These are phyloP conservation scores for Ellobius talpinus DNA, from an alignment of 2,113 vertebrate genomes.

Conservation along the genomic window DNA sequence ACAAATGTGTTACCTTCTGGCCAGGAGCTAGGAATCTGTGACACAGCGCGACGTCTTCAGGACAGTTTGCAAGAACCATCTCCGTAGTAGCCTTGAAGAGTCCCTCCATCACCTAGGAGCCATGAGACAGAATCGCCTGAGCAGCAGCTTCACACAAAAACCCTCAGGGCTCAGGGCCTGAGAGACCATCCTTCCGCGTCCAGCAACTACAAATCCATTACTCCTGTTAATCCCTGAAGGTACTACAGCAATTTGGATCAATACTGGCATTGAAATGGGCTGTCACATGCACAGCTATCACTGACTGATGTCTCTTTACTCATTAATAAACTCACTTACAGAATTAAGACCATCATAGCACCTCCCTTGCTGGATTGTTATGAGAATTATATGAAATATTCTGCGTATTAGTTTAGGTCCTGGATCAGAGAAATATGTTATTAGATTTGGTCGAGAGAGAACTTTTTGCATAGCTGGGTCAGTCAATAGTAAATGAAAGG, in stretches of 20 bases:
- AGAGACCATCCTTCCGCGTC: neutral
- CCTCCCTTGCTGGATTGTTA: neutral
- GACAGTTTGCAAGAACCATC: constrained; percentile 90
- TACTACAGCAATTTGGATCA: neutral
- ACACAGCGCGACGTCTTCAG: constrained; percentile 93
- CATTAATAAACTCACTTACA: neutral
- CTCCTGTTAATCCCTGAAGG: neutral
- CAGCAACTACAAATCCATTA: neutral
- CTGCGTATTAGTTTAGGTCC: neutral
- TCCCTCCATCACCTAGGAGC: constrained; percentile 93
- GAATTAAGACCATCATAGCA: neutral
- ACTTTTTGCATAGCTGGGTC: neutral
- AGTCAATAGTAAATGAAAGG: constrained; percentile 29
- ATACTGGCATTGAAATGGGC: neutral
- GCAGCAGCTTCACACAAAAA: neutral
- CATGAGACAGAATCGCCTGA: constrained; percentile 30
- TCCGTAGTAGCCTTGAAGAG: constrained; percentile 91
- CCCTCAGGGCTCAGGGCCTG: neutral
- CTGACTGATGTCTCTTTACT: neutral
- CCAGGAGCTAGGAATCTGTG: constrained; percentile 93
- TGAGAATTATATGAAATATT: constrained; percentile 30
- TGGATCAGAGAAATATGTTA: neutral
- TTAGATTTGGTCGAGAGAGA: neutral
- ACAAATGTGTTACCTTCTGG: constrained; percentile 90
- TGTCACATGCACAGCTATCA: constrained; percentile 24